A percentile compares a stretch with the other conserved stretches of the same genome.
These are phyloP conservation scores for Azemiops feae DNA, from an alignment of 2,113 vertebrate species.

Conservation along the genomic window DNA sequence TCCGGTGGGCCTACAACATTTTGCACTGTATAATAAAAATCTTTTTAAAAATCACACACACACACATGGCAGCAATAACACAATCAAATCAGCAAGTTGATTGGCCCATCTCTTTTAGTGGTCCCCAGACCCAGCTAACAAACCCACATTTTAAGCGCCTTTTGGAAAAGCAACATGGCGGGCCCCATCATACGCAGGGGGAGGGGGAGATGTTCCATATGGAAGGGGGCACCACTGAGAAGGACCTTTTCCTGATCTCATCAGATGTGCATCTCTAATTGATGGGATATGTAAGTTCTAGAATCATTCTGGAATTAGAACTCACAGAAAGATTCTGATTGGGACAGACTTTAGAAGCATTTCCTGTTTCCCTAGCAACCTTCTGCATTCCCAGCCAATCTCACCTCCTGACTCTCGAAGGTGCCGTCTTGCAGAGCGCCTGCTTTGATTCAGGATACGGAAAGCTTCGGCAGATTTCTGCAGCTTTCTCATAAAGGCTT, in stretches of 20 bases:
- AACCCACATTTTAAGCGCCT: neutral
- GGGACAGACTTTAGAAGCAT: neutral
- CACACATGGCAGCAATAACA: neutral
- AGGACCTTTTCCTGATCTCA: neutral
- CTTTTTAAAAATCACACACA: neutral
- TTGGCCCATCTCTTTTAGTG: neutral
- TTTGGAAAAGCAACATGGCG: neutral
- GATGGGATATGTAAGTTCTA: neutral
- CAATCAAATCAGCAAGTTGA: neutral
- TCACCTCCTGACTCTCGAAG: constrained; percentile 68
- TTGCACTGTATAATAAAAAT: neutral
- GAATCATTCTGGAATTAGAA: neutral
- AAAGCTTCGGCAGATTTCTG: constrained; percentile 84
- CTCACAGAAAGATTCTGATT: neutral
- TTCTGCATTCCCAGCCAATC: neutral
- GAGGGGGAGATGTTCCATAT: neutral
- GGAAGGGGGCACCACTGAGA: neutral
- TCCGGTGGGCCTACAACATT: neutral
- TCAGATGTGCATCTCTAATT: neutral
- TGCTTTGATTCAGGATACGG: constrained; percentile 75
- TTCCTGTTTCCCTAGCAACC: neutral
- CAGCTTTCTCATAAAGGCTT: constrained; percentile 80
- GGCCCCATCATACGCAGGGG: neutral
- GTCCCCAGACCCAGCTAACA: neutral
- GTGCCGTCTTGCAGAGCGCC: constrained; percentile 80